phyloP scores from a whole-genome alignment of 2,888 invertebrate genomes.

The Oscheius sp. region DNA sequence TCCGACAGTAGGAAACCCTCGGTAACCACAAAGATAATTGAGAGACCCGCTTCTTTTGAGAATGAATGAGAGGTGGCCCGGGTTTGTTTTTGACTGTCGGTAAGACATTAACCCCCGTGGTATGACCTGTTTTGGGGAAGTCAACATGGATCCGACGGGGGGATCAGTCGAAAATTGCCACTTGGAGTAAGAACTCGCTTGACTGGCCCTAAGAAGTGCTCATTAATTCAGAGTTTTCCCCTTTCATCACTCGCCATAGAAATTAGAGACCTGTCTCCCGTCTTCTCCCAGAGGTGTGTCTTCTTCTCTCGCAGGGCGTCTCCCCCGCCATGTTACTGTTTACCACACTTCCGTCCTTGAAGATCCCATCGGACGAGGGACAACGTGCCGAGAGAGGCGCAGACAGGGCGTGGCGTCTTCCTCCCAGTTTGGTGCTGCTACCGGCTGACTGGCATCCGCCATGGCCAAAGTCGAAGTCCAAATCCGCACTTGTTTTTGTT shows the following conservation, averaged over 20 bases:
- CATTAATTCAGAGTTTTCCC: not conserved
- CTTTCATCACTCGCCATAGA: too few species aligned
- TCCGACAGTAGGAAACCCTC: too few species aligned
- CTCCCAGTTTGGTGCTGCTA: constrained; percentile 12
- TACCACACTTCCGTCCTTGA: constrained; percentile 33
- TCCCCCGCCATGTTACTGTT: constrained; percentile 24
- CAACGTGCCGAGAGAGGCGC: constrained; percentile 35
- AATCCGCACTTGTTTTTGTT: constrained; percentile 72
- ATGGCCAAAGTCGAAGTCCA: constrained; percentile 72
- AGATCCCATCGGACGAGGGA: constrained; percentile 15
- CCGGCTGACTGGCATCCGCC: constrained; percentile 21
- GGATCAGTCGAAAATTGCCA: constrained; percentile 1
- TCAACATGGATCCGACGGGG: not conserved
- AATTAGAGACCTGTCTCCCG: too few species aligned
- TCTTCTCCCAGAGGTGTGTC: not conserved
- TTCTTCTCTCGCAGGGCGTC: not conserved
- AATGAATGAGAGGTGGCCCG: too few species aligned
- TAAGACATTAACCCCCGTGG: constrained; percentile 13
- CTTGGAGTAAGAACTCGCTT: too few species aligned
- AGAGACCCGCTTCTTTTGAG: too few species aligned
- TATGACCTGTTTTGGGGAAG: constrained; percentile 15
- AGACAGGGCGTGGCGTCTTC: constrained; percentile 39
- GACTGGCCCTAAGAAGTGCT: not conserved
- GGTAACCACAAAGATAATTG: not conserved
- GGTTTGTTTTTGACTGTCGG: not conserved